Evolutionary conservation across 2,113 vertebrate species (phyloP), one percentile per base, ranked within the genome.

Genomic region (Rhinolophus ferrumequinum): DNA sequence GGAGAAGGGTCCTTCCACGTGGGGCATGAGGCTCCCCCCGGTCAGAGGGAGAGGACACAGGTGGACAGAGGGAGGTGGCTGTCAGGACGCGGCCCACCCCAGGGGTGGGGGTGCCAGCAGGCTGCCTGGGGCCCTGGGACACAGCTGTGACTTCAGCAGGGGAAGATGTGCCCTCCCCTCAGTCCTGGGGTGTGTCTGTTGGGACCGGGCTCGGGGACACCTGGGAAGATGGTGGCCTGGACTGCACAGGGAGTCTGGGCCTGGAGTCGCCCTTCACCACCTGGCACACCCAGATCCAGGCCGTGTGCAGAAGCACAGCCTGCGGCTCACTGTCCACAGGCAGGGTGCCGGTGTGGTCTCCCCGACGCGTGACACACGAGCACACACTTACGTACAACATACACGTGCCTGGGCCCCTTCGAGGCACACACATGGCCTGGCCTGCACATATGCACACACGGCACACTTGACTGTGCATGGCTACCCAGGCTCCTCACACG

Each of bases 321-420:
- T 1, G 2, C 15, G 4, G 58, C 47, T 2, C 8, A 3, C 4
- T 3, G 2, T 5, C 56, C 28, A 16, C 33, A 13, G 58, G 13
- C 2, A 0, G 8, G 0, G 8, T 2, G 64, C 0, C 41, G 0
- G 0, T 0, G 0, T 13, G 8, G 16, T 58, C 81, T 64, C 33
- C 62, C 44, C 0, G 1, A 3, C 0, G 0, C 2, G 35, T 9
- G 21, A 13, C 47, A 12, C 1, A 15, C 44, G 72, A 75, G 72
- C 14, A 58, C 18, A 5, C 10, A n/a, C 30, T 24, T 35, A 24
- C 22, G 3, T 21, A 28, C 41, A 15, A 4, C 35, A 19, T 9
- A 2, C 33, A 28, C 0, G 2, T 4, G 33, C 66, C 66, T 38
- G 26, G 52, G 62, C 8, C 13, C n/a, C 24, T 24, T 13, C n/a